Evolutionary conservation across 2,797 vertebrate genomes (phyloP).

Genomic region (Thripadectes ignobilis): DNA sequence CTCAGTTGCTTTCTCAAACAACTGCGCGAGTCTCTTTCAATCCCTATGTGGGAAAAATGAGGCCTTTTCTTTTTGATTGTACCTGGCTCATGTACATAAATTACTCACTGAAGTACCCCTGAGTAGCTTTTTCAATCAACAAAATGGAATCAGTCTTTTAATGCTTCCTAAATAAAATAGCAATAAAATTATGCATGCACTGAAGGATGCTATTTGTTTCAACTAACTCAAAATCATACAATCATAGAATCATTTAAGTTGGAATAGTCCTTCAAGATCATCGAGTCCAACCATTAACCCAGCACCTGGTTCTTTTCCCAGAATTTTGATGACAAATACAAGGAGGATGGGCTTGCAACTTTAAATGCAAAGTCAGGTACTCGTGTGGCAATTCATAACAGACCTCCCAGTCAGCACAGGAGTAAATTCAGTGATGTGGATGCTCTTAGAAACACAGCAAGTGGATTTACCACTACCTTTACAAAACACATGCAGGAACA

Average conservation of each 20-base stretch:
- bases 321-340: background rate
- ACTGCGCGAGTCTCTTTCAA: background rate
- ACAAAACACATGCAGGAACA: background rate
- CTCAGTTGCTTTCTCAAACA: background rate
- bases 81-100: background rate
- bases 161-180: background rate
- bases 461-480: background rate
- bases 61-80: background rate
- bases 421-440: background rate
- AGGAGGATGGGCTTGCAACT: background rate
- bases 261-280: background rate
- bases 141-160: background rate
- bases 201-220: background rate
- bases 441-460: background rate
- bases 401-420: background rate
- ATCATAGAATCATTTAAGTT: background rate
- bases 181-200: background rate
- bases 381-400: background rate
- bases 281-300: rapidly evolving
- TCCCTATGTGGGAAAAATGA: background rate
- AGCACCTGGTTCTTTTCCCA: background rate
- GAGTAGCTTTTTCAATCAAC: background rate
- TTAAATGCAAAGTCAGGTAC: background rate
- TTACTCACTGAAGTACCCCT: background rate
- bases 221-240: background rate